These are phyloP conservation scores for Aphidius colemani DNA, from an alignment of 2,888 invertebrate genomes.

Conservation along the genomic window DNA sequence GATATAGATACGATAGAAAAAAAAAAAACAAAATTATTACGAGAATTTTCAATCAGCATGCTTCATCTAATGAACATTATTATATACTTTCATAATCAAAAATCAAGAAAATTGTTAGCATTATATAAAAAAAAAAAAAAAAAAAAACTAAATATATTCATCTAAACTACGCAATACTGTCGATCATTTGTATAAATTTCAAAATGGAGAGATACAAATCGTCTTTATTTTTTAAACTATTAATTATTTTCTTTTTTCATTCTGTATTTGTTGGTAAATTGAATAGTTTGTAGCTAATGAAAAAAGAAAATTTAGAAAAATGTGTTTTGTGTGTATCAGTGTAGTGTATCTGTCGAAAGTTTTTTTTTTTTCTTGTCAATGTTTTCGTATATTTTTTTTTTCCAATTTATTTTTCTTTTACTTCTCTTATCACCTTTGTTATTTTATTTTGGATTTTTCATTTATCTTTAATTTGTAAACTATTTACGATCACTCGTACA, in stretches of 20 bases:
- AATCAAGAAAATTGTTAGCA: conserved; percentile 27
- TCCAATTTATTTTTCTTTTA: conserved; percentile 4
- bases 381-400: neutral
- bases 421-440: neutral
- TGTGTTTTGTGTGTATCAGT: too few species aligned
- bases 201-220: conserved; percentile 15
- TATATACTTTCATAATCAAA: conserved; percentile 36
- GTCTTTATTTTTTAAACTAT: conserved; percentile 4
- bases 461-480: too few species aligned
- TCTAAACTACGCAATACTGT: conserved; percentile 49
- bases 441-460: neutral
- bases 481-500: conserved; percentile 13
- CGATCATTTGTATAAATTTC: conserved; percentile 31
- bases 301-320: too few species aligned
- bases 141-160: conserved; percentile 28
- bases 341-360: neutral
- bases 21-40: conserved; percentile 27
- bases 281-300: neutral
- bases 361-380: conserved; percentile 16
- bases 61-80: conserved; percentile 49
- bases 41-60: conserved; percentile 49
- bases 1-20: conserved; percentile 22
- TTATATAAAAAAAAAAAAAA: conserved; percentile 31
- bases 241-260: neutral
- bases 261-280: conserved; percentile 11